Percentiles rank a stretch among this genome's conserved stretches.
Conservation (phyloP, 2,888 invertebrate genomes). For the Lasius platythorax region DNA sequence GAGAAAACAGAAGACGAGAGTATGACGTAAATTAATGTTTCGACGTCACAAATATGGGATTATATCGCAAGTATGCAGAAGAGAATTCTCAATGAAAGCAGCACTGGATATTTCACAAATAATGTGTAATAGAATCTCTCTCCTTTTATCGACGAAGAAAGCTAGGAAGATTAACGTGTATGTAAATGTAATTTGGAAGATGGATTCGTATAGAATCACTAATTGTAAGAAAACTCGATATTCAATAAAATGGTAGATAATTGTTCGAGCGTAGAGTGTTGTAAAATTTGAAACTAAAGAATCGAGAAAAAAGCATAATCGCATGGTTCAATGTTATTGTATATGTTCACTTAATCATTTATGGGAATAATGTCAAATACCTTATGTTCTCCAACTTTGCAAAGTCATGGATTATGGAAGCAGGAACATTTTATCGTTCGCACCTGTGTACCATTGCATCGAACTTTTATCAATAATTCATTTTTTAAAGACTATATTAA, state of each 20-base stretch:
- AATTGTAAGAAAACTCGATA: conserved; percentile 24
- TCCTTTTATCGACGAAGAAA: conserved; percentile 2
- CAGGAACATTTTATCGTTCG: not conserved
- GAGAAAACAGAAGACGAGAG: conserved; percentile 23
- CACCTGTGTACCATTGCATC: not conserved
- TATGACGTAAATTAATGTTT: conserved; percentile 10
- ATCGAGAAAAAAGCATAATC: not conserved
- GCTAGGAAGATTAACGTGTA: not conserved
- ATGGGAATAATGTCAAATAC: not conserved
- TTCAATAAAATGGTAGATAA: not conserved
- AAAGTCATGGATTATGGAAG: conserved; percentile 10
- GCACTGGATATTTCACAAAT: conserved; percentile 25
- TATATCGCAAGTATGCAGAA: not conserved
- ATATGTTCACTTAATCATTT: not conserved
- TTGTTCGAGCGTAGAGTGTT: not conserved
- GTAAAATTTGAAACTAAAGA: not conserved
- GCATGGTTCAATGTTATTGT: not conserved
- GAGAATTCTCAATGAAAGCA: conserved; percentile 1
- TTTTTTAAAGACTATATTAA: not conserved
- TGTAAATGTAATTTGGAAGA: conserved; percentile 31
- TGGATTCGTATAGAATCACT: conserved; percentile 2
- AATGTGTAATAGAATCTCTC: not conserved
- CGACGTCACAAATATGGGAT: conserved; percentile 8
- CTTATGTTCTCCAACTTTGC: not conserved
- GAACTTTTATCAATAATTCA: not conserved